Evolutionary conservation across 2,113 vertebrate genomes (phyloP).

Genomic region (Nansenia antarctica): DNA sequence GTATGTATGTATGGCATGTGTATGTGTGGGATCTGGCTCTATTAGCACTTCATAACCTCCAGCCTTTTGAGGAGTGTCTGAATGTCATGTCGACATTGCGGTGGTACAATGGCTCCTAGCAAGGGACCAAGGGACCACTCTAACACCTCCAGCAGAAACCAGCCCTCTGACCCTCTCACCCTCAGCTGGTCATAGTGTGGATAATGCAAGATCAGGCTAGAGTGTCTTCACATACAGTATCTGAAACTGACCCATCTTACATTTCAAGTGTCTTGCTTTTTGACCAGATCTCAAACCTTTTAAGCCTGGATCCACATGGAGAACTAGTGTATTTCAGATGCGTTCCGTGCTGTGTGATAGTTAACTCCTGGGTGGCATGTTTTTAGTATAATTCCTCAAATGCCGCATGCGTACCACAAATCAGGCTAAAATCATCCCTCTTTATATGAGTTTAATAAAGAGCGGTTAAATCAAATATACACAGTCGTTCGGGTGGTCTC

Average conservation of each 20-base stretch:
- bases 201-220: constrained; percentile 1
- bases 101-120: not conserved
- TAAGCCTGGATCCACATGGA: constrained; percentile 16
- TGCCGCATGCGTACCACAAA: constrained; percentile 43
- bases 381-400: constrained; percentile 59
- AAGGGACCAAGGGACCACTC: constrained; percentile 15
- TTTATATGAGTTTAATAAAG: constrained; percentile 58
- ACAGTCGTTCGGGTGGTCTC: constrained; percentile 49
- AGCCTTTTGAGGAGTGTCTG: constrained; percentile 40
- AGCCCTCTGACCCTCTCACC: not conserved
- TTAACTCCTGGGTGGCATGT: constrained; percentile 44
- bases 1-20: constrained; percentile 26
- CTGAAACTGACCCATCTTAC: constrained; percentile 15
- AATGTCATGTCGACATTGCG: constrained; percentile 36
- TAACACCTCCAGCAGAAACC: constrained; percentile 1
- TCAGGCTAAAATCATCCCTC: constrained; percentile 47
- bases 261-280: constrained; percentile 17
- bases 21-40: constrained; percentile 28
- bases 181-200: constrained; percentile 15
- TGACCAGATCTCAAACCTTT: constrained; percentile 1
- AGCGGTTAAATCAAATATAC: constrained; percentile 57
- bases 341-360: constrained; percentile 32
- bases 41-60: constrained; percentile 49
- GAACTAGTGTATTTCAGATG: constrained; percentile 18
- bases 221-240: constrained; percentile 24